These are phyloP conservation scores for Chydorus sphaericus DNA, from an alignment of 2,888 invertebrate genomes.

Conservation along the genomic window DNA sequence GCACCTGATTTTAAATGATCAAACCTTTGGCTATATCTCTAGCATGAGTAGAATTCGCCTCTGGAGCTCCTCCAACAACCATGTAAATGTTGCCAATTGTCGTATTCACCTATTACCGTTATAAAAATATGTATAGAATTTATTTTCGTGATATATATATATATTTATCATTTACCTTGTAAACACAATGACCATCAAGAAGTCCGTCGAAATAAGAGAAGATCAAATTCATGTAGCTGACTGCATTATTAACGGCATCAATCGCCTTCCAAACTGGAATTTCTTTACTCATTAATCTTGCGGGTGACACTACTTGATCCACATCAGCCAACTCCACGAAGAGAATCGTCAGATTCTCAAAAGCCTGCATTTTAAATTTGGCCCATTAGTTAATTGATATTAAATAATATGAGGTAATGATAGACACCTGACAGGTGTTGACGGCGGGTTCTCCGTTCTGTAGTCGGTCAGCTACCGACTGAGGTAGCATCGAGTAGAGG, in stretches of 20 bases:
- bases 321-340: conserved; percentile 57
- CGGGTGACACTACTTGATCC: too few species aligned
- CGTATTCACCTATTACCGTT: too few species aligned
- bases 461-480: conserved; percentile 64
- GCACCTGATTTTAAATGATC: too few species aligned
- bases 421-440: conserved; percentile 58
- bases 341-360: conserved; percentile 59
- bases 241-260: conserved; percentile 70
- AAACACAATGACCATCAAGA: conserved; percentile 68
- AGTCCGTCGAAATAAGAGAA: conserved; percentile 71
- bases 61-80: too few species aligned
- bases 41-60: too few species aligned
- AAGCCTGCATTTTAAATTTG: too few species aligned
- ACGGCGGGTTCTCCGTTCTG: conserved; percentile 57
- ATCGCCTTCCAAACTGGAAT: too few species aligned
- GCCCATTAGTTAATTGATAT: too few species aligned
- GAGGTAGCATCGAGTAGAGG: conserved; percentile 83
- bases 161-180: conserved; percentile 48
- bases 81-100: too few species aligned
- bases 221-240: conserved; percentile 69
- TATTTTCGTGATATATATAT: not conserved
- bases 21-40: too few species aligned
- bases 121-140: not conserved
- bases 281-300: too few species aligned
- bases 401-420: too few species aligned